Conservation (phyloP, 2,113 vertebrate species). For the Datnioides undecimradiatus region DNA sequence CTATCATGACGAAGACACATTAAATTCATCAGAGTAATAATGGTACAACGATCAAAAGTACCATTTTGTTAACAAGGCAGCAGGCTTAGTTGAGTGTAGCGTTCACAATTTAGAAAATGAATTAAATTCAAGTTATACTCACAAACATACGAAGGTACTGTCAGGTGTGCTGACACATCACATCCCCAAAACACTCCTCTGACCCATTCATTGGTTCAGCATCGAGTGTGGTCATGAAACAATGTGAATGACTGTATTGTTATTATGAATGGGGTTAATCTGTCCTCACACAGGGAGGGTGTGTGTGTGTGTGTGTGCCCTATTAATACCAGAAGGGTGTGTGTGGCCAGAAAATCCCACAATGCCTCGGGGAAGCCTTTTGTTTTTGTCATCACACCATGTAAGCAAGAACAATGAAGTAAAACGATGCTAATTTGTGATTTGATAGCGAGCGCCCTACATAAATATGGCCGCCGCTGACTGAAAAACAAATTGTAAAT, state of each 20-base stretch:
- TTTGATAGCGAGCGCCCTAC: background rate
- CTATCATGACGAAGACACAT: too few relatives aligned
- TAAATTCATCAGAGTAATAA: too few relatives aligned
- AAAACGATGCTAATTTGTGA: slow-evolving; percentile 16
- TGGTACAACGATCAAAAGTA: too few relatives aligned
- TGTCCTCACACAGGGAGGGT: slow-evolving; percentile 5
- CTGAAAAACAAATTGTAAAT: background rate
- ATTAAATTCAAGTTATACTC: too few relatives aligned
- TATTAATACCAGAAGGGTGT: slow-evolving; percentile 25
- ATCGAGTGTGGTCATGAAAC: background rate
- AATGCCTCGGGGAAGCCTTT: slow-evolving; percentile 23
- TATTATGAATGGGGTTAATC: slow-evolving; percentile 46
- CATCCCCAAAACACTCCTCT: background rate
- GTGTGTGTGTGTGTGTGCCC: slow-evolving; percentile 7
- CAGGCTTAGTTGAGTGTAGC: too few relatives aligned
- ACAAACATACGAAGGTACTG: too few relatives aligned
- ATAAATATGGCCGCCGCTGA: background rate
- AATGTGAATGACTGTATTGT: slow-evolving; percentile 29
- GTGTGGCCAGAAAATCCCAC: slow-evolving; percentile 25
- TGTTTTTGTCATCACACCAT: slow-evolving; percentile 12
- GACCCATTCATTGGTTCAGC: background rate
- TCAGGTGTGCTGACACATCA: too few relatives aligned
- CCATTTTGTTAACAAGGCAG: too few relatives aligned
- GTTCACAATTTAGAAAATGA: too few relatives aligned
- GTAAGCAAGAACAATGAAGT: slow-evolving; percentile 48